Percentiles rank a stretch among this genome's conserved stretches.
These are phyloP conservation scores for Acridotheres tristis DNA, from an alignment of 2,797 vertebrate species.

Conservation along the genomic window DNA sequence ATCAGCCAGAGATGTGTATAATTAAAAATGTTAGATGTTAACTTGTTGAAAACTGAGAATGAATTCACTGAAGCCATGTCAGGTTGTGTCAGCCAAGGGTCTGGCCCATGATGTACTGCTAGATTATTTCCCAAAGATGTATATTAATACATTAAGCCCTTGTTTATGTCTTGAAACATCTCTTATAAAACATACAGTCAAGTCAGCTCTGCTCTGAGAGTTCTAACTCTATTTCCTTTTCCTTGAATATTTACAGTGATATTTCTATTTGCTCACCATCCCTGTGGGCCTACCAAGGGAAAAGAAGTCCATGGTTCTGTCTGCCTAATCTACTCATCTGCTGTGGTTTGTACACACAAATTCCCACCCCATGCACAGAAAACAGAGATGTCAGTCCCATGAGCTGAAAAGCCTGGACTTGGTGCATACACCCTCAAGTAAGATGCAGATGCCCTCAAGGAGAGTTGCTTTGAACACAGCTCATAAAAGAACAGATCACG, in stretches of 20 bases:
- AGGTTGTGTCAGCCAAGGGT: not conserved
- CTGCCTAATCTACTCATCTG: not conserved
- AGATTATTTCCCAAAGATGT: not conserved
- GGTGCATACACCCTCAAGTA: not conserved
- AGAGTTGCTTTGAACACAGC: not conserved
- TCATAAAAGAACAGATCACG: not conserved
- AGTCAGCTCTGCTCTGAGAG: not conserved
- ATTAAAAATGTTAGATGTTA: not conserved
- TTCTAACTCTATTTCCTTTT: not conserved
- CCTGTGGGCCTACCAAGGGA: not conserved
- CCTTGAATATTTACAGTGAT: not conserved
- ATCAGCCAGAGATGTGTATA: not conserved
- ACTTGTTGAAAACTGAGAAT: slow-evolving; percentile 10
- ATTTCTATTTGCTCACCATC: not conserved
- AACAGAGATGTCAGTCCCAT: not conserved
- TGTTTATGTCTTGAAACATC: slow-evolving; percentile 11
- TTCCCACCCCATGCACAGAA: accelerated
- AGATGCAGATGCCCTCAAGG: not conserved
- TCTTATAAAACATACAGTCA: not conserved
- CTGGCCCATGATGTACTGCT: not conserved
- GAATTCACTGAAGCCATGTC: not conserved
- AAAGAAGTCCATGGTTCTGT: not conserved
- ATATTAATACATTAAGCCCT: not conserved
- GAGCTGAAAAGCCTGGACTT: not conserved
- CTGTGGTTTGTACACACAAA: not conserved